A percentile compares a stretch with the other conserved stretches of the same genome.
Conservation (phyloP, 2,888 invertebrate genomes). For the Idaea dimidiata region DNA sequence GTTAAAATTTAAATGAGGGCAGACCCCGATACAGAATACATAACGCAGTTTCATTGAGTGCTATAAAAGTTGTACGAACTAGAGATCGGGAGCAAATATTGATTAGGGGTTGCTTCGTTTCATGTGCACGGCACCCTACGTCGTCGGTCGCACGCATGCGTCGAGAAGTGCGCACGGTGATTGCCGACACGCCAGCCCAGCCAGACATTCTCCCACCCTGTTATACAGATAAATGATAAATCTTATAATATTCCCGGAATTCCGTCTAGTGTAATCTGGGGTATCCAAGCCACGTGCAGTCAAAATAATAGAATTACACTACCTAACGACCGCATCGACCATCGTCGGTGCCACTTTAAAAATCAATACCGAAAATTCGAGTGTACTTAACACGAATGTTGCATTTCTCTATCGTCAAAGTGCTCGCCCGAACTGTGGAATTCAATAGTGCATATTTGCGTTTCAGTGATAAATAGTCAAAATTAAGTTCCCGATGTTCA, state of each 20-base stretch:
- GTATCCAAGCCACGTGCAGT: slow-evolving; percentile 25
- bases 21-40: slow-evolving; percentile 20
- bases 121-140: slow-evolving; percentile 47
- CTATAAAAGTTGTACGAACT: slow-evolving; percentile 58
- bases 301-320: slow-evolving; percentile 37
- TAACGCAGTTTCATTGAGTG: slow-evolving; percentile 49
- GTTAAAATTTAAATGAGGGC: slow-evolving; percentile 15
- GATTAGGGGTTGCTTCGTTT: slow-evolving; percentile 61
- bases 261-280: background rate
- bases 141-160: slow-evolving; percentile 12
- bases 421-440: slow-evolving; percentile 48
- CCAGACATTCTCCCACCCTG: slow-evolving; percentile 20
- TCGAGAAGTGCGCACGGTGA: slow-evolving; percentile 34
- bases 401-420: slow-evolving; percentile 44
- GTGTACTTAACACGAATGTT: slow-evolving; percentile 53
- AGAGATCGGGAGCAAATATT: slow-evolving; percentile 64
- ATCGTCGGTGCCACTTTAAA: slow-evolving; percentile 50
- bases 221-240: slow-evolving; percentile 7
- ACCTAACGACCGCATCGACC: slow-evolving; percentile 32
- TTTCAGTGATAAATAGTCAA: slow-evolving; percentile 64
- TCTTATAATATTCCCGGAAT: slow-evolving; percentile 7
- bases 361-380: slow-evolving; percentile 63
- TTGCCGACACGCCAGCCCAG: slow-evolving; percentile 23
- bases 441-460: slow-evolving; percentile 65
- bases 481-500: slow-evolving; percentile 72